Evolutionary conservation across 2,797 vertebrate genomes (phyloP), one percentile per base, ranked within the genome.

Genomic region (Thamnophis elegans): DNA sequence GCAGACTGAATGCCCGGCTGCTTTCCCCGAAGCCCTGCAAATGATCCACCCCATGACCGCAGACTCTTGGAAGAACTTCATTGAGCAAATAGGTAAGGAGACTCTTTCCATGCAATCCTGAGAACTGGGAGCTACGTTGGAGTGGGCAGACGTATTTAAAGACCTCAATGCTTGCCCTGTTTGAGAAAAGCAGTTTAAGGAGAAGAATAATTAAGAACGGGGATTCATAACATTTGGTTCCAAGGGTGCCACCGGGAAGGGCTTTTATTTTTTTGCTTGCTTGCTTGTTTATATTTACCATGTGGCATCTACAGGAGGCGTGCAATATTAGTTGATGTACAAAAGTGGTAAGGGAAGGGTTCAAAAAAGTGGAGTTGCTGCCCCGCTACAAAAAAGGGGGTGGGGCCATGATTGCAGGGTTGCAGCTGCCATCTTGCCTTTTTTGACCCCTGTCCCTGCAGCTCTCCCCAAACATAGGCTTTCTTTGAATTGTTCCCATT

Each of bases 11-110:
- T 96, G 96, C 89, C 96, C 97, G 16, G 92, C 96, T 91, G 96
- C 95, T 26, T 95, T 95, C 94, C 96, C 96, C 0, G 96, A 96
- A 92, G 93, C 95, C 68, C 95, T 97, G 90, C 97, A 97, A 87
- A 94, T 94, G 94, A 96, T 98, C 12, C 98, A 97, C 54, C 98
- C 98, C n/a, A 96, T 98, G 90, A 97, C 97, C n/a, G 95, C 97
- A 16, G 98, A 98, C 90, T 98, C 98, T 51, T 98, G 97, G 97
- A 97, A 97, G 94, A 98, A 97, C 92, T 97, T 98, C 91, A 97
- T 98, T 86, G 98, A 98, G 54, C 97, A 98, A 47, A 98, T 98
- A 96, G 98, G 98, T 98, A 96, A 96, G 97, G 85, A 25, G 13
- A 91, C 18, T 14, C 11, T 85, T 16, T 25, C 25, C 10, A 1